Conservation (phyloP, 2,797 vertebrate genomes). For the Loriculus beryllinus region DNA sequence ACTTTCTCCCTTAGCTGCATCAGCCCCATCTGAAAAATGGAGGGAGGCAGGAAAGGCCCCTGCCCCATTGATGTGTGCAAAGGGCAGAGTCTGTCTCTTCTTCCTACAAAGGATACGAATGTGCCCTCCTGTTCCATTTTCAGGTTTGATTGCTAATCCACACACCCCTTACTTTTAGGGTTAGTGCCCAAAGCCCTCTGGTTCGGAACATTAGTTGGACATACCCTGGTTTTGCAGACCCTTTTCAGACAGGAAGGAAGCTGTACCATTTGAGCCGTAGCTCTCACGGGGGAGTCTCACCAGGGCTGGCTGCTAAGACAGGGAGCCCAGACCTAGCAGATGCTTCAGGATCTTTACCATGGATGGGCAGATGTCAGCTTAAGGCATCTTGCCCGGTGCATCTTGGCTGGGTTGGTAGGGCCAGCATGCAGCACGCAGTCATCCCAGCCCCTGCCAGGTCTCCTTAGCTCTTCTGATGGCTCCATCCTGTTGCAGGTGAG, state of each 20-base stretch:
- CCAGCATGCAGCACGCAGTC: neutral
- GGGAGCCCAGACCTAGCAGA: neutral
- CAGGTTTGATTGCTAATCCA: neutral
- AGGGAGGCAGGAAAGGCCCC: neutral
- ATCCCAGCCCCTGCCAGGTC: neutral
- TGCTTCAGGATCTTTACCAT: neutral
- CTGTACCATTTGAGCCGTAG: neutral
- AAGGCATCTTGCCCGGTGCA: neutral
- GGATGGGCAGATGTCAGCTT: neutral
- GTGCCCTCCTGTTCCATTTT: neutral
- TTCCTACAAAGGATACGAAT: neutral
- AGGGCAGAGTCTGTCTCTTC: neutral
- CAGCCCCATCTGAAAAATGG: neutral
- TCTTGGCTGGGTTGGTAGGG: neutral
- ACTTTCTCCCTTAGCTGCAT: neutral
- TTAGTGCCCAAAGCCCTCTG: neutral
- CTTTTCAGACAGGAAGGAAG: neutral
- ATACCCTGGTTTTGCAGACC: neutral
- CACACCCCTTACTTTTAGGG: neutral
- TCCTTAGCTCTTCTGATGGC: neutral
- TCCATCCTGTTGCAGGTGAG: conserved; percentile 73
- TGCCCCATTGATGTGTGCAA: neutral
- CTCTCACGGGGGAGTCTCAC: neutral
- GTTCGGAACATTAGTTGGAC: neutral
- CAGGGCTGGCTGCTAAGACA: neutral